A percentile compares a stretch with the other conserved stretches of the same genome.
Conservation (phyloP, 2,888 invertebrate species). For the Cantharis rustica region DNA sequence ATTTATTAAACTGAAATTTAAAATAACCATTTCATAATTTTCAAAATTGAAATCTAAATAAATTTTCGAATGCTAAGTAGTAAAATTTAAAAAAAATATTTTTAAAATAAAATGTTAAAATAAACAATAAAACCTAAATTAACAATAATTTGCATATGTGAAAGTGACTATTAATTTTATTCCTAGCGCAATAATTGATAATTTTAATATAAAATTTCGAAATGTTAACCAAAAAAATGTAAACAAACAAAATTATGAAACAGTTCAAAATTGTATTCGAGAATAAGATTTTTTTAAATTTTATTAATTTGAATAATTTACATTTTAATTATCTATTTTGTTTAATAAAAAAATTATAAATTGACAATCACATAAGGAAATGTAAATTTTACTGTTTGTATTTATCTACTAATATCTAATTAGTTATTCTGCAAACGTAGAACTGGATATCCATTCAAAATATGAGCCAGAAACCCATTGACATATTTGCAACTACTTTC, state of each 20-base stretch:
- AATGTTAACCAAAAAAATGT: neutral
- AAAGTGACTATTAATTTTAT: conserved; percentile 1
- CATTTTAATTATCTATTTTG: neutral
- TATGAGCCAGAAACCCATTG: conserved; percentile 35
- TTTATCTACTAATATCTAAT: conserved; percentile 10
- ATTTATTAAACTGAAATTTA: no score
- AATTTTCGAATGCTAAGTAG: neutral
- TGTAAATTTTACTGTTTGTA: neutral
- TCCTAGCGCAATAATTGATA: neutral
- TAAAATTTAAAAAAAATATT: neutral
- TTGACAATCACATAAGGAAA: conserved; percentile 7
- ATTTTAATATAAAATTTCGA: conserved; percentile 3
- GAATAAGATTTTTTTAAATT: neutral
- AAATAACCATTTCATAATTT: no score
- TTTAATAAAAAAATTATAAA: neutral
- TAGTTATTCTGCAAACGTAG: conserved; percentile 20
- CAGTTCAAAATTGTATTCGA: neutral
- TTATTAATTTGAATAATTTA: neutral
- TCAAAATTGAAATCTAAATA: neutral
- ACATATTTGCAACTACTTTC: conserved; percentile 36
- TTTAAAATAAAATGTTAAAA: neutral
- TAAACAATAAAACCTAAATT: conserved; percentile 1
- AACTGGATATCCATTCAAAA: conserved; percentile 23
- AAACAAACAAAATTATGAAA: neutral
- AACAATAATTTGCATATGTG: neutral